Evolutionary conservation across 1,140 invertebrate genomes (phyloP).

Genomic region (Eulimnadia texana): DNA sequence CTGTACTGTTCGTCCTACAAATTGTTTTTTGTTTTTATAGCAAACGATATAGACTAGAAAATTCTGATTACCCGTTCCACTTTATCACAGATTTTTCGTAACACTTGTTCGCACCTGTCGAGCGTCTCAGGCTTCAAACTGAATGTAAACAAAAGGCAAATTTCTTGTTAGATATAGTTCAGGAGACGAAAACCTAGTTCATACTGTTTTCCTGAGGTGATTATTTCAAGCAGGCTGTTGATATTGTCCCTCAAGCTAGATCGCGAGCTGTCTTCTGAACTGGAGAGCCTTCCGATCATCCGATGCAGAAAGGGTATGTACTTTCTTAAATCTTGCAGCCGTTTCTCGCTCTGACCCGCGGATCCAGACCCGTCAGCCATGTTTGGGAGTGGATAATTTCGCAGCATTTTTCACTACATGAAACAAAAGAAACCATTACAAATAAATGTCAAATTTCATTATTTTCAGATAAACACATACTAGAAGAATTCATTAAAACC

Average conservation of each 20-base stretch:
- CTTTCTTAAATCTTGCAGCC: neutral
- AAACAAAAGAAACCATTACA: too few relatives aligned
- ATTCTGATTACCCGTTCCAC: neutral
- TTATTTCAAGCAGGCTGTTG: neutral
- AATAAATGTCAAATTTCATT: too few relatives aligned
- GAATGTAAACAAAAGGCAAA: too few relatives aligned
- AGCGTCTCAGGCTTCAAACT: conserved; percentile 10
- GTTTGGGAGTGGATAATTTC: neutral
- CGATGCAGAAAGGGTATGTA: neutral
- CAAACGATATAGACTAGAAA: too few relatives aligned
- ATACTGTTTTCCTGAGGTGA: neutral
- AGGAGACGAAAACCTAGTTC: too few relatives aligned
- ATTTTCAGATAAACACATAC: too few relatives aligned
- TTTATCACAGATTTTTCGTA: conserved; percentile 1
- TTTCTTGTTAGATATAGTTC: too few relatives aligned
- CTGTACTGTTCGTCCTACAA: neutral
- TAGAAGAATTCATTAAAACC: too few relatives aligned
- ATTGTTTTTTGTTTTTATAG: too few relatives aligned
- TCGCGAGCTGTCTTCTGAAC: neutral
- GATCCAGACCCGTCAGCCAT: neutral
- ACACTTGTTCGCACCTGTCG: neutral
- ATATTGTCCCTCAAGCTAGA: neutral
- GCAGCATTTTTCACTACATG: neutral
- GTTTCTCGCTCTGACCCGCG: neutral
- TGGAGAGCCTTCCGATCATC: neutral